phyloP scores from a whole-genome alignment of 2,113 vertebrate species.

The Eurypyga helias region DNA sequence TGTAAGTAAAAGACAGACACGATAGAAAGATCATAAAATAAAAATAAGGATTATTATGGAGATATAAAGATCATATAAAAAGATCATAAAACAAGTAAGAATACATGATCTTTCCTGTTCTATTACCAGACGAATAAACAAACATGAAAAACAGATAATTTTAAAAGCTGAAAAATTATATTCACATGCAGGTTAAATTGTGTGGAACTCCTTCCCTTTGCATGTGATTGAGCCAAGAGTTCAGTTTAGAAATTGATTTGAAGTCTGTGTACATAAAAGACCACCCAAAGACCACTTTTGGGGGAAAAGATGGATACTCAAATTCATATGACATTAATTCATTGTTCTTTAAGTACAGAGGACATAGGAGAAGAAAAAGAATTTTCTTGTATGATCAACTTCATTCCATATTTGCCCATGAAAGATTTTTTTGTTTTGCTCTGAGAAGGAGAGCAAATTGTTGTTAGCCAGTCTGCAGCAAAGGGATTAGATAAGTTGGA shows the following conservation, averaged over 20 bases:
- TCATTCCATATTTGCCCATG: background rate
- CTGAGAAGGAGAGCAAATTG: constrained; percentile 4
- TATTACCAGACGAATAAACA: background rate
- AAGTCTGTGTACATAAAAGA: background rate
- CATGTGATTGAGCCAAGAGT: background rate
- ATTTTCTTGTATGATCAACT: background rate
- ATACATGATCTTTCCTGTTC: background rate
- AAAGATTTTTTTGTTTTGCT: background rate
- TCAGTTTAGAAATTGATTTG: background rate
- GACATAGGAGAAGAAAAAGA: background rate
- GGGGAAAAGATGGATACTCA: background rate
- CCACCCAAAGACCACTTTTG: background rate
- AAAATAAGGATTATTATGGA: background rate
- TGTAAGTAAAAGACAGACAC: background rate
- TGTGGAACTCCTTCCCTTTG: background rate
- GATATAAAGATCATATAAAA: background rate
- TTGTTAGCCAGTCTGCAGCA: constrained; percentile 10
- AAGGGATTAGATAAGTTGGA: constrained; percentile 32
- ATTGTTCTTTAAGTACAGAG: background rate
- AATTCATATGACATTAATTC: background rate
- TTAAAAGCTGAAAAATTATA: background rate
- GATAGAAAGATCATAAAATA: background rate
- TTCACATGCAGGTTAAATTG: background rate
- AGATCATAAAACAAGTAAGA: background rate
- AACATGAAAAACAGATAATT: background rate